Conservation (phyloP, 2,888 invertebrate genomes). For the Cataglyphis albicans region DNA sequence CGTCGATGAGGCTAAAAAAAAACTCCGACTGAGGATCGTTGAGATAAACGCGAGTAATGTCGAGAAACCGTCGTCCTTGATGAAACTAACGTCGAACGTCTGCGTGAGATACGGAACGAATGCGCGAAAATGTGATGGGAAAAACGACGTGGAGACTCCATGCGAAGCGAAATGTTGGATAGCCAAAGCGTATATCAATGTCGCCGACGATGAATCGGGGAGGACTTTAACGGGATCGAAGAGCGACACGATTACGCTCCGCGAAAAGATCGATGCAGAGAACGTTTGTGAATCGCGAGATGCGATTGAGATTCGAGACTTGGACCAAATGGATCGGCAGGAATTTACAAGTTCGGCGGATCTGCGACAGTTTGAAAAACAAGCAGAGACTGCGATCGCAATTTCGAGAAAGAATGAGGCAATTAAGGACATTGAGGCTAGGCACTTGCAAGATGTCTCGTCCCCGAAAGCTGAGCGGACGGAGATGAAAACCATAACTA, state of each 20-base stretch:
- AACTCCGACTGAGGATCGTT: conserved; percentile 71
- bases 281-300: conserved; percentile 8
- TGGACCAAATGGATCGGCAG: neutral
- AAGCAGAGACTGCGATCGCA: neutral
- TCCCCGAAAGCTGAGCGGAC: neutral
- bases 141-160: neutral
- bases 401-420: conserved; percentile 8
- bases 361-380: neutral
- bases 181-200: conserved; percentile 8
- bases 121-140: neutral
- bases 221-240: conserved; percentile 25
- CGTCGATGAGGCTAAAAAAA: conserved; percentile 74
- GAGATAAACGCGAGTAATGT: conserved; percentile 7
- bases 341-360: conserved; percentile 3
- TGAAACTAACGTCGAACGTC: neutral
- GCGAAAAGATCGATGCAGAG: conserved; percentile 4
- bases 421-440: neutral
- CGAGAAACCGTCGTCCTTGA: neutral
- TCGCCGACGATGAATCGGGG: conserved; percentile 17
- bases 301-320: conserved; percentile 10
- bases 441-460: neutral
- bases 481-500: conserved; percentile 9
- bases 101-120: neutral
- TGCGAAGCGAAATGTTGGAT: conserved; percentile 20
- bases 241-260: conserved; percentile 17